phyloP scores from a whole-genome alignment of 2,888 invertebrate genomes.

The Dasysyrphus albostriatus region DNA sequence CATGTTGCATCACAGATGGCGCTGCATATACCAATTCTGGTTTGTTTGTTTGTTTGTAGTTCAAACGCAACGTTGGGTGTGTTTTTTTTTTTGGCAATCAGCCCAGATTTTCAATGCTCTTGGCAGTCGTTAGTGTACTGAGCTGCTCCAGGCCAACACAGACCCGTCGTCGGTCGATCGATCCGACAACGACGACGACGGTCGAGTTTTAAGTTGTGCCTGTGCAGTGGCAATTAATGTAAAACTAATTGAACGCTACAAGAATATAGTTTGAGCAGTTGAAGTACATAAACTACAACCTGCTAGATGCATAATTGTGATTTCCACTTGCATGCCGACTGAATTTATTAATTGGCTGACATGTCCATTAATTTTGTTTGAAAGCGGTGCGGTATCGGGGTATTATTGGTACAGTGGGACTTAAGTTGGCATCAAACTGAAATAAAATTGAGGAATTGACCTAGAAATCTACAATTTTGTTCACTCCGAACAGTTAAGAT shows the following conservation, averaged over 20 bases:
- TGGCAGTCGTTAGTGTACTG: slow-evolving; percentile 54
- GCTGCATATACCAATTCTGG: slow-evolving; percentile 16
- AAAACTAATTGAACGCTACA: slow-evolving; percentile 72
- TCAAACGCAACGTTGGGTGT: slow-evolving; percentile 23
- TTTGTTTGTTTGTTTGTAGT: slow-evolving; percentile 15
- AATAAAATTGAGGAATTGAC: not conserved
- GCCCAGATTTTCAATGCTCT: slow-evolving; percentile 58
- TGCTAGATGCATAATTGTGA: slow-evolving; percentile 61
- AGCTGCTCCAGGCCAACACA: not conserved
- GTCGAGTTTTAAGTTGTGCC: slow-evolving; percentile 1
- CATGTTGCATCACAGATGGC: slow-evolving; percentile 68
- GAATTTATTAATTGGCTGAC: slow-evolving; percentile 84
- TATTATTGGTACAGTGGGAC: not conserved
- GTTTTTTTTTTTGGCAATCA: slow-evolving; percentile 68
- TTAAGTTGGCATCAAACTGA: not conserved
- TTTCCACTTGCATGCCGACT: slow-evolving; percentile 80
- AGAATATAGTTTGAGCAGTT: slow-evolving; percentile 43
- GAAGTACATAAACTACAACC: slow-evolving; percentile 35
- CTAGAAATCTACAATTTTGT: not conserved
- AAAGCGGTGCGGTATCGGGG: slow-evolving; percentile 45
- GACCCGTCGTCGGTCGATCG: slow-evolving; percentile 1
- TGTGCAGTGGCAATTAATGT: slow-evolving; percentile 66
- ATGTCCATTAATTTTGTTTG: slow-evolving; percentile 83
- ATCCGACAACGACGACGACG: too few relatives aligned
- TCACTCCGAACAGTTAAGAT: too few relatives aligned